These are phyloP conservation scores for Cryptosula pallasiana DNA, from an alignment of 2,888 invertebrate species.

Conservation along the genomic window DNA sequence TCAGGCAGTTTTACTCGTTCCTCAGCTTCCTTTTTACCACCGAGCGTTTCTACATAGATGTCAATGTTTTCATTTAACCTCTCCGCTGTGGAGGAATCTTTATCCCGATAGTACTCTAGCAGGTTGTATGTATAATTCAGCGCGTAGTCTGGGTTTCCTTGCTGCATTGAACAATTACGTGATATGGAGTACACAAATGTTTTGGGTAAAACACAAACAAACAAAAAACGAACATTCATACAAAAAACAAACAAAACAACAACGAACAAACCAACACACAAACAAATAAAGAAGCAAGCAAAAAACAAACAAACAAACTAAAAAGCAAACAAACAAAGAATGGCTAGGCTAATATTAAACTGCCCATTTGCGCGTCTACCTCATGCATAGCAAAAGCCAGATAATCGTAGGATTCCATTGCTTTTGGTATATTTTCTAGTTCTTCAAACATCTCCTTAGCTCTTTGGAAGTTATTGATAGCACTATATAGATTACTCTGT, in stretches of 20 bases:
- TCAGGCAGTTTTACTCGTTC: background rate
- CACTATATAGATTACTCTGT: background rate
- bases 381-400: conserved; percentile 3
- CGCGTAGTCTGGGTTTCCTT: conserved; percentile 17
- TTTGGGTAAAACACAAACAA: too few species aligned
- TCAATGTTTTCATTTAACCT: background rate
- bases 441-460: conserved; percentile 22
- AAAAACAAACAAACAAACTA: too few species aligned
- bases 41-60: background rate
- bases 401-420: background rate
- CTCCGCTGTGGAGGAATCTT: background rate
- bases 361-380: too few species aligned
- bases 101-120: conserved; percentile 8
- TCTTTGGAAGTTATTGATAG: background rate
- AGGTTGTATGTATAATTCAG: conserved; percentile 14
- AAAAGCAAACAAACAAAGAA: too few species aligned
- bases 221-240: too few species aligned
- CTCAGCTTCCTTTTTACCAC: background rate
- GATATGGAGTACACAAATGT: too few species aligned
- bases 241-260: too few species aligned
- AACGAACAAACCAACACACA: too few species aligned
- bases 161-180: background rate
- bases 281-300: too few species aligned
- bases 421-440: background rate
- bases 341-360: too few species aligned